Evolutionary conservation across 2,113 vertebrate species (phyloP).

Genomic region (Gorsachius goisagi): DNA sequence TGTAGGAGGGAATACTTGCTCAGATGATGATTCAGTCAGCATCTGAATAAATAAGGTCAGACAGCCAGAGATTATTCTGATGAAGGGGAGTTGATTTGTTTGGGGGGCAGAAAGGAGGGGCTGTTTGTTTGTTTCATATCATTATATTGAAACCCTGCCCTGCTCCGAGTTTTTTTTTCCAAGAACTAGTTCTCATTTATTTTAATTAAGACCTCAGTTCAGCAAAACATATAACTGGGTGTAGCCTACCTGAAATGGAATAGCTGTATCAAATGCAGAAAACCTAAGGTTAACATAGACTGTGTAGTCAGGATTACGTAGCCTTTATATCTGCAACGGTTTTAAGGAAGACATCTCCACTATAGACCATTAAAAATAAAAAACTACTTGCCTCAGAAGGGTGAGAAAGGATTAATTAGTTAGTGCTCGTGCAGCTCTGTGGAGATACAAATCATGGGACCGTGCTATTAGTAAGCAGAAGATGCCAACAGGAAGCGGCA

Average conservation of each 20-base stretch:
- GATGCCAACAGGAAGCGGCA: constrained; percentile 51
- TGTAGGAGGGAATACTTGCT: constrained; percentile 59
- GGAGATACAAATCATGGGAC: constrained; percentile 20
- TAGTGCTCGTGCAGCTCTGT: constrained; percentile 25
- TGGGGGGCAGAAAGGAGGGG: constrained; percentile 18
- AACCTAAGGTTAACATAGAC: not conserved
- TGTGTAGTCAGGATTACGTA: not conserved
- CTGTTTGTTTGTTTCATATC: constrained; percentile 12
- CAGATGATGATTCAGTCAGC: constrained; percentile 57
- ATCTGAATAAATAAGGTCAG: constrained; percentile 65
- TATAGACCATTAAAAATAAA: constrained; percentile 30
- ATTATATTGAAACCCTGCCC: not conserved
- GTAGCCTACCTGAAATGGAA: constrained; percentile 11
- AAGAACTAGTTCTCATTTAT: constrained; percentile 5
- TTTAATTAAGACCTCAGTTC: constrained; percentile 35
- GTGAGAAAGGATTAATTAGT: constrained; percentile 49
- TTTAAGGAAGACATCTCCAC: not conserved
- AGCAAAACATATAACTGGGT: not conserved
- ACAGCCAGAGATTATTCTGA: constrained; percentile 40
- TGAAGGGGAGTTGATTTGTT: constrained; percentile 37
- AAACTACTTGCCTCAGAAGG: not conserved
- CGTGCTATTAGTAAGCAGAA: constrained; percentile 39
- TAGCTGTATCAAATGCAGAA: not conserved
- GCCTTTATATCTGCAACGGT: not conserved
- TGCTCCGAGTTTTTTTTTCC: not conserved